A percentile compares a stretch with the other conserved stretches of the same genome.
These are phyloP conservation scores for Uria aalge DNA, from an alignment of 2,113 vertebrate species.

Conservation along the genomic window DNA sequence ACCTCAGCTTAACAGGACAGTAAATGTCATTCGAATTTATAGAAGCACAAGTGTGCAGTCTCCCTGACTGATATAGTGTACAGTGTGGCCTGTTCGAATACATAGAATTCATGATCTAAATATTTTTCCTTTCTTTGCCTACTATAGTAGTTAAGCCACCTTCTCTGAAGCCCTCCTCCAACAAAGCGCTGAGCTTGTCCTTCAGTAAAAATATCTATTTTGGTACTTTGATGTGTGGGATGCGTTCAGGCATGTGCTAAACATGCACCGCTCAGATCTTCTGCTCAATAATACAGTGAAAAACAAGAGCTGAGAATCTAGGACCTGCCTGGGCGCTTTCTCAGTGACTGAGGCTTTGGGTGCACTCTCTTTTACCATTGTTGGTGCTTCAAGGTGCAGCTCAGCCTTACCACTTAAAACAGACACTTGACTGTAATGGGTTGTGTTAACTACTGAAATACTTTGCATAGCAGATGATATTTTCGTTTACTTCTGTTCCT, in stretches of 20 bases:
- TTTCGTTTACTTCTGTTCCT: background rate
- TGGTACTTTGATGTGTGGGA: background rate
- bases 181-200: background rate
- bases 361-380: background rate
- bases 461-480: background rate
- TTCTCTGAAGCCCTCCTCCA: background rate
- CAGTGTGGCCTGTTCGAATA: background rate
- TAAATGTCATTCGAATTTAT: constrained; percentile 65
- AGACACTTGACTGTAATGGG: background rate
- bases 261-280: background rate
- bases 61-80: background rate
- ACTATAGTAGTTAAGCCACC: background rate
- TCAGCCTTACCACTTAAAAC: background rate
- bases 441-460: background rate
- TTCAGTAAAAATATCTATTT: background rate
- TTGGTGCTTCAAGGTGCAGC: background rate
- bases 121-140: background rate
- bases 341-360: background rate
- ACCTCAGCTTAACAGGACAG: background rate
- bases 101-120: background rate
- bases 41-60: constrained; percentile 49
- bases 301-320: background rate
- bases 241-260: background rate
- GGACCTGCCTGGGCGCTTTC: background rate
- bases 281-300: background rate